Base-by-base conservation (phyloP, 1,140 invertebrate species). In the Drosophila azteca region DNA sequence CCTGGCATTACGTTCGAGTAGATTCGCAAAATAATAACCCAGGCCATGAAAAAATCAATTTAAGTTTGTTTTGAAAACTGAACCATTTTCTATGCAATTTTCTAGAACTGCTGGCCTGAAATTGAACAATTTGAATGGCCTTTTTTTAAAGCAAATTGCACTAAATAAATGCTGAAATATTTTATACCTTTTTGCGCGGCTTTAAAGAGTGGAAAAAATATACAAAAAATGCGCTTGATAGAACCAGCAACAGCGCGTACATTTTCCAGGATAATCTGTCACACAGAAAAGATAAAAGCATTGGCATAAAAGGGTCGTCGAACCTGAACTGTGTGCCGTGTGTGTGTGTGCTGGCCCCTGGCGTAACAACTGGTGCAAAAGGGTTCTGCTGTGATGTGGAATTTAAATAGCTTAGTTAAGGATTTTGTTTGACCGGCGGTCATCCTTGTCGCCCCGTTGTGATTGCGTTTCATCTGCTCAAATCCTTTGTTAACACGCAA, bases 371-470 rank as follows among this genome's bases (percentile, higher is more conserved):
- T 51, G 2, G 6, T 15, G 45, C 6, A 65, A 65, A 76, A 71
- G 59, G 52, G 70, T 51, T 77, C 74, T 64, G 26, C 45, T 55
- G 53, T 68, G 50, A 72, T 76, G 71, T 76, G 66, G 66, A 79
- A 84, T 79, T 84, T 71, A 75, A 84, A 84, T 73, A 59, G 76
- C 59, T 83, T 84, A 72, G 64, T 61, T 67, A 29, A 57, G 58
- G 66, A 75, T 63, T 65, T 61, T 39, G 41, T 46, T 59, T 66
- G 45, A 43, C 53, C 57, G 39, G 53, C 39, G 70, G 71, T 74
- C 70, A 74, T 74, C 70, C 49, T 35, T 53, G 66, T 29, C 41
- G 15, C 48, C 48, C 31, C 3, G 31, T 20, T 20, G 17, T 74
- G 71, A 74, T 74, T 74, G 71, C 53, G 58, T 74, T 65, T 54